A percentile compares a stretch with the other conserved stretches of the same genome.
These are phyloP conservation scores for Falco cherrug DNA, from an alignment of 2,797 vertebrate species.

Conservation along the genomic window DNA sequence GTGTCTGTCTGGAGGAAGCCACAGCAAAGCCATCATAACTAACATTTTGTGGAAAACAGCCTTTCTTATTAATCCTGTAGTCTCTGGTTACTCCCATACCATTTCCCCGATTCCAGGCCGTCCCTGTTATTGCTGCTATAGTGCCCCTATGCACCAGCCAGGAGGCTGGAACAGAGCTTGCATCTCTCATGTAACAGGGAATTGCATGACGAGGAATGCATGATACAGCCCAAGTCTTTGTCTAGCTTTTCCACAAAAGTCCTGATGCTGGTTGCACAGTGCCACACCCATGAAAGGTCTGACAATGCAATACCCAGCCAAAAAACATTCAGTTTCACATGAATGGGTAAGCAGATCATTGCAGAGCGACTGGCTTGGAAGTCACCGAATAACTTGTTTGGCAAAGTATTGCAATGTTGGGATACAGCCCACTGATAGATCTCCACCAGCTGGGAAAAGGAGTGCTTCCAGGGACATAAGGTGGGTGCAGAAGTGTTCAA, in stretches of 20 bases:
- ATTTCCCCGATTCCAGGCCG: background rate
- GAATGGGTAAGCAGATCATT: background rate
- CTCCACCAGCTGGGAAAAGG: background rate
- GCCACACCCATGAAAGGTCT: background rate
- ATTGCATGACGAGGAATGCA: background rate
- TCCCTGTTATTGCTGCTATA: background rate
- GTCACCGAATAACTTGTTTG: background rate
- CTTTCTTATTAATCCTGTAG: conserved; percentile 14
- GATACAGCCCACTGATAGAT: accelerated
- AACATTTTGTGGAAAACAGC: conserved; percentile 5
- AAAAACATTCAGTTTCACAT: background rate
- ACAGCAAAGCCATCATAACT: conserved; percentile 26
- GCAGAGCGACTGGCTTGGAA: background rate
- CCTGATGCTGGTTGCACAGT: background rate
- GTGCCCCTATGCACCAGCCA: background rate
- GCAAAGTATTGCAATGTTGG: background rate
- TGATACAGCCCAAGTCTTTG: background rate
- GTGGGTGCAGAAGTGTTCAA: background rate
- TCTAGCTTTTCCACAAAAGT: background rate
- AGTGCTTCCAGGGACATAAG: background rate
- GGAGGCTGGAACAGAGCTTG: background rate
- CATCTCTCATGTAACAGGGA: background rate
- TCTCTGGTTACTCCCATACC: background rate
- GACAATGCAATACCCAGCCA: background rate
- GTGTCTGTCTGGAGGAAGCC: conserved; percentile 37